Conservation (phyloP, 2,113 vertebrate species). For the Myodes glareolus region DNA sequence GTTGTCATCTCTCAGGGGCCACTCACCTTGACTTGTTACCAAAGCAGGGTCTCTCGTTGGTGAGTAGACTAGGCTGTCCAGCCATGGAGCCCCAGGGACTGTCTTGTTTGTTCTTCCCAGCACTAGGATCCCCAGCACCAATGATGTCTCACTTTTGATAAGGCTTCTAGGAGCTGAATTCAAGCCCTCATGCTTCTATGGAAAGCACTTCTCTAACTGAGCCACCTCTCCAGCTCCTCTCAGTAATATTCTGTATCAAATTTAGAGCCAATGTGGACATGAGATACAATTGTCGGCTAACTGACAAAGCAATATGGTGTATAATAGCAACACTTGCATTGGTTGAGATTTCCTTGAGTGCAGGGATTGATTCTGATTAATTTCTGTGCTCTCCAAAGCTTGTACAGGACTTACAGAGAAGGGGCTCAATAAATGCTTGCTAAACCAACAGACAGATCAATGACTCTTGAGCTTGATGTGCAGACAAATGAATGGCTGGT, state of each 20-base stretch:
- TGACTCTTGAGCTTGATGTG: not conserved
- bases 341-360: not conserved
- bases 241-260: not conserved
- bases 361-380: slow-evolving; percentile 17
- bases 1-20: not conserved
- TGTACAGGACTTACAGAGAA: not conserved
- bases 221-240: not conserved
- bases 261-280: not conserved
- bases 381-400: not conserved
- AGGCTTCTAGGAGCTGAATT: not conserved
- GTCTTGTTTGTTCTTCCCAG: not conserved
- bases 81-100: too few relatives aligned
- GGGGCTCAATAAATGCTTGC: not conserved
- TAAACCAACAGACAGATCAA: not conserved
- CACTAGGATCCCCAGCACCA: not conserved
- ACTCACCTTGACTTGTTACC: not conserved
- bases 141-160: not conserved
- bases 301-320: not conserved
- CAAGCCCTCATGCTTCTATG: not conserved
- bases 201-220: not conserved
- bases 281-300: not conserved
- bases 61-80: not conserved
- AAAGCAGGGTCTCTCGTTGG: not conserved
- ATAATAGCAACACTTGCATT: not conserved
- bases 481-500: not conserved